phyloP scores from a whole-genome alignment of 2,113 vertebrate genomes.

The Upupa epops region DNA sequence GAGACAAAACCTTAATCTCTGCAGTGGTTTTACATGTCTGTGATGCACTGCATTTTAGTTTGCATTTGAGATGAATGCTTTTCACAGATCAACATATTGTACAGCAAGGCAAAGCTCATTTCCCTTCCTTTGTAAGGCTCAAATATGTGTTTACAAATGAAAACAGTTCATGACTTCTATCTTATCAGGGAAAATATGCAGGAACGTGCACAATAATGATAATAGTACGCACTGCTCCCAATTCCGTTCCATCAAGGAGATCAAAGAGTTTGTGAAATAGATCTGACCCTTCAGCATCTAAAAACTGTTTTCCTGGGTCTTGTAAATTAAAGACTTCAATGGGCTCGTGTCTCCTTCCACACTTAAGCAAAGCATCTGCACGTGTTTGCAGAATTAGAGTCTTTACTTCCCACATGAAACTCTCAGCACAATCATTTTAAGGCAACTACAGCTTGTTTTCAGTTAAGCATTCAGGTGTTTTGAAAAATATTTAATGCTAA shows the following conservation, averaged over 20 bases:
- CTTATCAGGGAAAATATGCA: background rate
- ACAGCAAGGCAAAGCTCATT: background rate
- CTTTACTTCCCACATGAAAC: background rate
- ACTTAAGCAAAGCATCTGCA: background rate
- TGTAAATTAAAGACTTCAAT: background rate
- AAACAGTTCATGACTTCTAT: background rate
- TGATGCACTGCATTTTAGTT: background rate
- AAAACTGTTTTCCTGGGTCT: background rate
- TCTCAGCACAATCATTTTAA: background rate
- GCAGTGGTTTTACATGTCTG: background rate
- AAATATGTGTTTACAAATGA: background rate
- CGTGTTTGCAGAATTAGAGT: background rate
- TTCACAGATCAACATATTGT: slow-evolving; percentile 1
- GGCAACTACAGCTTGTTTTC: background rate
- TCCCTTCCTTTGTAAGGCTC: background rate
- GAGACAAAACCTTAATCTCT: slow-evolving; percentile 14
- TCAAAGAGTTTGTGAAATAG: background rate
- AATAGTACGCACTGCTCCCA: background rate
- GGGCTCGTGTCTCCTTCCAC: background rate
- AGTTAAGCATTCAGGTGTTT: background rate
- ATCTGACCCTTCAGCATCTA: background rate
- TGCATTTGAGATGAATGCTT: background rate
- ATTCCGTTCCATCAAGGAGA: background rate
- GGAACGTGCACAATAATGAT: background rate
- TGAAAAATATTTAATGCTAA: background rate